Base-by-base conservation (phyloP, 1,140 invertebrate species). In the Trachymyrmex septentrionalis region DNA sequence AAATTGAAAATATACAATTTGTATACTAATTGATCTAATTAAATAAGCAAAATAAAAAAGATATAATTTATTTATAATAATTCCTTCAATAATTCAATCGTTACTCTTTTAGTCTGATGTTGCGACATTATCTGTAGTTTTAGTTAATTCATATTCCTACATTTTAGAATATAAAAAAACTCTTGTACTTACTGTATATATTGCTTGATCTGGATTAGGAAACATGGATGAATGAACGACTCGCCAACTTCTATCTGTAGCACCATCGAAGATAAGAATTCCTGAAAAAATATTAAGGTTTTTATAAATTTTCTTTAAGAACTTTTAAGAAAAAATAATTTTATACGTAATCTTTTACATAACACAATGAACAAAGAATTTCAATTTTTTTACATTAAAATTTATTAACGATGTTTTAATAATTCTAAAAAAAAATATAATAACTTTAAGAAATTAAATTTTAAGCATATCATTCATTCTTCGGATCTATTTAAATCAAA, bases 191-290 rank as follows among this genome's bases (percentile, higher is more conserved):
- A 95, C 95, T 87, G 88, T 93, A 86, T 97, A 97, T 86, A 96
- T 96, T 0, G 97, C 96, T 66, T 97, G 96, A 93, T 98, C 97
- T 0, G 97, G 97, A 95, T 98, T 96, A 0, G 98, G 97, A 92
- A 97, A 97, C 97, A 98, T 98, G 44, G 97, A 96, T 0, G 97
- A 96, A 93, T 98, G 97, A 3, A 96, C 95, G 0, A 97, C 94
- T 67, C 98, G 95, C 97, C 98, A 98, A 19, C 97, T 97, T 63
- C 96, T 96, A 89, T 97, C 97, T 34, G 96, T 96, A 3, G 95
- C 93, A 19, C 96, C 96, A 90, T 98, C 97, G 86, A 97, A 97
- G 0, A 98, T 97, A 6, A 98, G 95, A 16, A 98, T 95, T 66
- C 96, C 97, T 97, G 88, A 50, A 95, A 69, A 69, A 30, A 53